Base-by-base conservation (phyloP, 2,888 invertebrate genomes). In the Mayetiola destructor region DNA sequence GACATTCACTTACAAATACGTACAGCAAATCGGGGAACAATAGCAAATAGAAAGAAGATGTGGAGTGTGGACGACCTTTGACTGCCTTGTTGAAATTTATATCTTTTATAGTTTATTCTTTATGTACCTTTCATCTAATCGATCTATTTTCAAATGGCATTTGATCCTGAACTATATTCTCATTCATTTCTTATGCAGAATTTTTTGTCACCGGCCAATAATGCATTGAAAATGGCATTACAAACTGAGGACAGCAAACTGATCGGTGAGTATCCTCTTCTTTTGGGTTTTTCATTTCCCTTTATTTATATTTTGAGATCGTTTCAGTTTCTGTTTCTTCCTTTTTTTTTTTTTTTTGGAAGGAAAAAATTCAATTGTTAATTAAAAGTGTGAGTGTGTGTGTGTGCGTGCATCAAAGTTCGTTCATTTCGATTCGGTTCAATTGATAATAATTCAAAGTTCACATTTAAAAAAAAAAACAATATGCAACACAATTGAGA, bases 171-270 rank as follows among this genome's bases (percentile, higher is more conserved):
- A 37, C 23, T 42, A 23, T 42, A 3, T 35, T 52, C 16, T 52
- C 29, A 10, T 39, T 56, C 21, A 52, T n/a, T 20, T n/a, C 48
- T 27, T 27, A 27, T n/a, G 23, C 56, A 62, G 62, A 60, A 56
- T 35, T 59, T 61, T 32, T 61, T 61, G 53, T 61, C 61, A 57
- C 61, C 62, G 37, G 59, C 62, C 57, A 21, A 23, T 14, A 48
- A 23, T 16, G 32, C 53, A 53, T 53, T 62, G 53, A 63, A 64
- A 48, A 60, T 63, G 58, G 60, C 60, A 56, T 52, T 62, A 30
- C 61, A 62, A 58, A 59, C 52, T 40, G 62, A 63, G 30, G 64
- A 64, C 39, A 61, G 61, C 32, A 63, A 62, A 55, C 40, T 62
- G 32, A 61, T 60, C 39, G 61, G 64, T 64, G 48, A 62, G 62